Base-by-base conservation (phyloP, 2,888 invertebrate genomes). In the Ormyrus rosae region DNA sequence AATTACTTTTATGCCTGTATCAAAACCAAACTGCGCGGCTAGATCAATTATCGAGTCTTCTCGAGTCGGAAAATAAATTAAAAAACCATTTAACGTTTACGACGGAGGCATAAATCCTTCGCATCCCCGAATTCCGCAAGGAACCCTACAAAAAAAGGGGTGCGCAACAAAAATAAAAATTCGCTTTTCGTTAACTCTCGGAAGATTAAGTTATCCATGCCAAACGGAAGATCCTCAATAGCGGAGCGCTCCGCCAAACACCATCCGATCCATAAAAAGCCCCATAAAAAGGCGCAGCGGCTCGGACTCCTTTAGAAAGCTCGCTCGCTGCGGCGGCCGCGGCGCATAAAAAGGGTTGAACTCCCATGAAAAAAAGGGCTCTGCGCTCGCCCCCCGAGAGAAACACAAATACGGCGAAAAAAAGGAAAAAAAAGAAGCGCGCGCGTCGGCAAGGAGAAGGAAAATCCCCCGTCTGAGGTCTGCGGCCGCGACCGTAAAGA, bases 281-380 rank as follows among this genome's bases (percentile, higher is more conserved):
- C 34, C 34, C 13, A 60, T 50, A 50, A 46, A 63, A 61, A 58
- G 60, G 9, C 13, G 8, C 34, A 70, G 50, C 5, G 6, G 45
- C n/a, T 10, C 51, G 13, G 46, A 61, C 50, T 60, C 46, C 13
- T 58, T 58, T 9, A 1, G 7, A 70, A 46, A 63, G 48, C 19
- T 56, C 11, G 45, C 34, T 46, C 75, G n/a, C 63, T 4, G 3
- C 3, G 34, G 34, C 34, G 34, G 34, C 34, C 34, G 34, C 13
- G n/a, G 63, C 60, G 63, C 72, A 63, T 72, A 72, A 70, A 70
- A 72, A 63, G 72, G 63, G 63, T 72, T 72, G 60, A 60, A 45
- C 34, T 10, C 11, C 50, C 13, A 34, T n/a, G 11, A n/a, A 50
- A 64, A 48, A 7, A 13, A n/a, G 51, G n/a, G 51, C 19, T 19